Evolutionary conservation across 1,140 invertebrate species (phyloP).

Genomic region (Rhopalosiphum maidis): DNA sequence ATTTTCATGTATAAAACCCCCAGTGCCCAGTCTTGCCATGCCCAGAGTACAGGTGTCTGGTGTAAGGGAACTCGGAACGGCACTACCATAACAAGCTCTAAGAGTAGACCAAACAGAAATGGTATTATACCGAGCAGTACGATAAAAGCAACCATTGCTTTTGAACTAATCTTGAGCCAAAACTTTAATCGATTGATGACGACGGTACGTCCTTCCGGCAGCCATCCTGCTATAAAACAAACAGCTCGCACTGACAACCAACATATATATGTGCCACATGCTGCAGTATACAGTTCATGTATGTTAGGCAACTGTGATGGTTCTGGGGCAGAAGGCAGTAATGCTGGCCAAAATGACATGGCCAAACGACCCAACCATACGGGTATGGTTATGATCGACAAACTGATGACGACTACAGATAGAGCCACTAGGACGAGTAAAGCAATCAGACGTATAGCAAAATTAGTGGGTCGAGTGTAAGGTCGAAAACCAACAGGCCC

Average conservation of each 20-base stretch:
- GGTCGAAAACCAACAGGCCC: slow-evolving; percentile 84
- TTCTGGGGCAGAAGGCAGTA: slow-evolving; percentile 65
- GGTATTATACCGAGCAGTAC: slow-evolving; percentile 91
- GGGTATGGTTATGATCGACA: slow-evolving; percentile 85
- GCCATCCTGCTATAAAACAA: slow-evolving; percentile 81
- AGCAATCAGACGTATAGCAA: slow-evolving; percentile 77
- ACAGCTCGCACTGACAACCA: slow-evolving; percentile 84
- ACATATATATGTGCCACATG: slow-evolving; percentile 91
- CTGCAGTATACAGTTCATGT: slow-evolving; percentile 95
- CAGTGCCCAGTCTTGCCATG: slow-evolving; percentile 97
- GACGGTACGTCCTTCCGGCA: slow-evolving; percentile 83
- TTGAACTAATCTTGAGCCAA: slow-evolving; percentile 70
- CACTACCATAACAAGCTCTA: slow-evolving; percentile 91
- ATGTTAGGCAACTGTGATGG: slow-evolving; percentile 67
- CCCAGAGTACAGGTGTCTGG: slow-evolving; percentile 93
- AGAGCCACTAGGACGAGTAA: slow-evolving; percentile 82
- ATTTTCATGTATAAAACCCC: slow-evolving; percentile 98
- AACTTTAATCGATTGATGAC: slow-evolving; percentile 77
- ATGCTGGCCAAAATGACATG: slow-evolving; percentile 83
- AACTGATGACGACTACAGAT: slow-evolving; percentile 83
- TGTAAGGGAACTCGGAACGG: slow-evolving; percentile 91
- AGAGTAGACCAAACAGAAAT: slow-evolving; percentile 86
- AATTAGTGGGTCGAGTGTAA: slow-evolving; percentile 84
- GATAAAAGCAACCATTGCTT: slow-evolving; percentile 76
- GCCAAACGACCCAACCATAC: slow-evolving; percentile 87